A percentile compares a stretch with the other conserved stretches of the same genome.
Evolutionary conservation across 2,113 vertebrate species (phyloP).

Genomic region (Pungitius pungitius): DNA sequence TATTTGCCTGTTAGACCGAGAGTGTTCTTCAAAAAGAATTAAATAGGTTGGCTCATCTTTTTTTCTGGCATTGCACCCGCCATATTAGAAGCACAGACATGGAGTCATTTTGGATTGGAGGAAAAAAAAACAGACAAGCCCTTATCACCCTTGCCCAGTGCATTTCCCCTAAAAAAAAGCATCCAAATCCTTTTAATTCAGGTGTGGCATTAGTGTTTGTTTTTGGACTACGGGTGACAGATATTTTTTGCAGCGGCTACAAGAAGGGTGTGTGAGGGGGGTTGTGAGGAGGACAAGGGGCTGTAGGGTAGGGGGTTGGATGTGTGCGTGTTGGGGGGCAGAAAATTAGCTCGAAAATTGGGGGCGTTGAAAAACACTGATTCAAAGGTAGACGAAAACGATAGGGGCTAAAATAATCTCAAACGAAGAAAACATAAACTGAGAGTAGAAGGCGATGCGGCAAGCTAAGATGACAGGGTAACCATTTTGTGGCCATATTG

Average conservation of each 20-base stretch:
- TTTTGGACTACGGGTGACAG: constrained; percentile 50
- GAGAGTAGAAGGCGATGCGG: constrained; percentile 64
- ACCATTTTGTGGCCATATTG: constrained; percentile 73
- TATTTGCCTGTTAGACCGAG: constrained; percentile 15
- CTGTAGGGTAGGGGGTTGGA: constrained; percentile 51
- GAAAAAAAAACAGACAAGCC: constrained; percentile 60
- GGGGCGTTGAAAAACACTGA: constrained; percentile 62
- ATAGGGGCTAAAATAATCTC: constrained; percentile 38
- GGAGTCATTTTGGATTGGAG: constrained; percentile 77
- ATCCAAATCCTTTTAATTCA: constrained; percentile 32
- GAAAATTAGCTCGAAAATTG: constrained; percentile 65
- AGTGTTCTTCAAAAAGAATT: constrained; percentile 53
- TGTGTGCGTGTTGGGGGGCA: constrained; percentile 57
- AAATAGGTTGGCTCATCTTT: constrained; percentile 60
- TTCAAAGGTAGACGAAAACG: constrained; percentile 20
- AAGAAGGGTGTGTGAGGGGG: constrained; percentile 73
- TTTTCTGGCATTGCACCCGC: constrained; percentile 76
- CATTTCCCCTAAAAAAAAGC: constrained; percentile 42
- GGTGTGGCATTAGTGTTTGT: constrained; percentile 34
- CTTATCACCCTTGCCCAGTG: constrained; percentile 66
- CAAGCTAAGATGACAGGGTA: constrained; percentile 73
- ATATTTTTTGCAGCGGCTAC: constrained; percentile 66
- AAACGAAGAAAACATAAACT: constrained; percentile 51
- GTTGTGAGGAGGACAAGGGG: constrained; percentile 56
- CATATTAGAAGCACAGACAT: constrained; percentile 82